Base-by-base conservation (phyloP, 1,140 invertebrate genomes). In the Brachystomella parvula region DNA sequence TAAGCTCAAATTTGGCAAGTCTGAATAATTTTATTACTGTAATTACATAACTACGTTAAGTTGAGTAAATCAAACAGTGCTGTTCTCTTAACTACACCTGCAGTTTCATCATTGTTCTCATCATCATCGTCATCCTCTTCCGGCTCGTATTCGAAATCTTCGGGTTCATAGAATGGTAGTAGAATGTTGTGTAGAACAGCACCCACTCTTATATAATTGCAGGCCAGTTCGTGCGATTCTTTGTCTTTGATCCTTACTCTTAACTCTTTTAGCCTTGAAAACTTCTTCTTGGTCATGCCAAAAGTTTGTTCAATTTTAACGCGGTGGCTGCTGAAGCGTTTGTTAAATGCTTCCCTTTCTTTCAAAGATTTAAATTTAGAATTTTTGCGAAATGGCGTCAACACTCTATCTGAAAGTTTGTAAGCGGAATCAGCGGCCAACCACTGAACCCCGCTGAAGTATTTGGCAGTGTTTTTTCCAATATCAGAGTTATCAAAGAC, bases 281-380 rank as follows among this genome's bases (percentile, higher is more conserved):
- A 62, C 0, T 19, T 57, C 32, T 63, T 49, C 33, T 56, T 67
- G 0, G 62, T 30, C 0, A 53, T 44, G 9, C 65, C 65, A 35
- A 53, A 53, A 2, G 21, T 24, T 3, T 61, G 61, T 44, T 67
- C 65, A 63, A 67, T 63, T 24, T 56, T 61, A 21, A 63, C 65
- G 17, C 65, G 26, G 19, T 53, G 35, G 0, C 44, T 21, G 2
- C 58, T 47, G 53, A 66, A 61, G 28, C 3, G 39, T 1, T 30
- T 0, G 28, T 60, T 60, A 60, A 60, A 60, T 30, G 3, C 6
- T 6, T 30, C 6, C 30, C 58, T n/a, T 21, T 60, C n/a, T 30
- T 15, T 6, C 28, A 30, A n/a, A 9, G 44, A 9, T 9, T 31
- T 35, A 12, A 26, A 3, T 19, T 3, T 12, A n/a, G n/a, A n/a